Evolutionary conservation across 2,888 invertebrate genomes (phyloP).

Genomic region (Peribatodes rhomboidaria): DNA sequence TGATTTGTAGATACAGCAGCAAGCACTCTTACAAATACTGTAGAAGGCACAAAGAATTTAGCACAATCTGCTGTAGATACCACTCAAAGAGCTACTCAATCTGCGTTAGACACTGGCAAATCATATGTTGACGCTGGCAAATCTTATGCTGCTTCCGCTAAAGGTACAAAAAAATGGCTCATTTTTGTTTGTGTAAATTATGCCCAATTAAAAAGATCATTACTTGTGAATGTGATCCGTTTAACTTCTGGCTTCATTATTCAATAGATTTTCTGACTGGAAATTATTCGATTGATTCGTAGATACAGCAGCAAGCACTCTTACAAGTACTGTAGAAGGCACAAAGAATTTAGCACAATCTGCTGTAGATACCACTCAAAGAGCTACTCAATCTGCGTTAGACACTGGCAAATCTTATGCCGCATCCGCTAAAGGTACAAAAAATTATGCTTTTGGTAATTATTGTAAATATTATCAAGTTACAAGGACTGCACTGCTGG

Average conservation of each 20-base stretch:
- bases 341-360: conserved; percentile 66
- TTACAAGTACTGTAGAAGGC: conserved; percentile 61
- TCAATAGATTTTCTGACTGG: no score
- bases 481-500: no score
- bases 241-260: no score
- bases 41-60: conserved; percentile 65
- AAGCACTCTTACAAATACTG: conserved; percentile 61
- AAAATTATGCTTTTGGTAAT: conserved; percentile 44
- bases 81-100: conserved; percentile 64
- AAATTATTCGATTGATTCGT: no score
- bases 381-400: conserved; percentile 63
- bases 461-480: no score
- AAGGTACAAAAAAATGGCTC: conserved; percentile 4
- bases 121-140: conserved; percentile 63
- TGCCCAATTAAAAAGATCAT: no score
- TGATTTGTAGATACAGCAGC: conserved; percentile 59
- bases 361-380: conserved; percentile 64
- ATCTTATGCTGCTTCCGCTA: conserved; percentile 58
- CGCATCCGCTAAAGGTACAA: conserved; percentile 59
- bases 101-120: conserved; percentile 61
- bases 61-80: conserved; percentile 64
- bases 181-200: no score
- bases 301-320: conserved; percentile 67
- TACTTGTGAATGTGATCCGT: no score
- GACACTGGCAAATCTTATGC: conserved; percentile 64